Evolutionary conservation across 2,888 invertebrate genomes (phyloP), one percentile per base, ranked within the genome.

Genomic region (Calameuta idolon): DNA sequence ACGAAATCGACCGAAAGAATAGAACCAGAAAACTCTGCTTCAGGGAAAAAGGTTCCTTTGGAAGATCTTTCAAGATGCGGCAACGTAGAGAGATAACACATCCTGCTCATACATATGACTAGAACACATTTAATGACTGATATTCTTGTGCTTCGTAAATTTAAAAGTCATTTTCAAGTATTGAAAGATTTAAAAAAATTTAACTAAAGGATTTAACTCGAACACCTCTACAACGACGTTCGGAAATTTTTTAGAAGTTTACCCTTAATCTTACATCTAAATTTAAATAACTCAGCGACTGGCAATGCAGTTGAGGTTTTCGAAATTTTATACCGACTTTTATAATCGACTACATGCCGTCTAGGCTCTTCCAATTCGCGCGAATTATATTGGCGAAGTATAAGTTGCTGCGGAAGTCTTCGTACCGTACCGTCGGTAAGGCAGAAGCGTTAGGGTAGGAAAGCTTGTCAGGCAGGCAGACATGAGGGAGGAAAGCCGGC

Each of bases 1-100:
- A 76, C 77, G 75, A 78, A 76, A 74, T 74, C 74, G 71, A 69
- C 76, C 73, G 75, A 55, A 55, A 55, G 55, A 55, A 55, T 30
- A 68, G 76, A 74, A 71, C 76, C 23, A 69, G 76, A 74, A 71
- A 37, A 76, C 69, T 74, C 40, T 23, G 55, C 55, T 23, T 5
- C 23, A 15, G 23, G 55, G 55, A 55, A 55, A 23, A 55, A 55
- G 55, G 55, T 55, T 55, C 23, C 55, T 55, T 55, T 55, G 9
- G 2, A 55, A 23, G 23, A 55, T 55, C 23, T 55, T 55, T 9
- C 23, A 55, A 55, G 55, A 55, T 55, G 55, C 9, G 23, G 55
- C 55, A 55, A 23, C 55, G 5, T 55, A 55, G 55, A 23, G 23
- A 55, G 23, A 55, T 55, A 55, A 23, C 55, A 55, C 55, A 23